These are phyloP conservation scores for Whitmania pigra DNA, from an alignment of 1,140 invertebrate genomes.

Conservation along the genomic window DNA sequence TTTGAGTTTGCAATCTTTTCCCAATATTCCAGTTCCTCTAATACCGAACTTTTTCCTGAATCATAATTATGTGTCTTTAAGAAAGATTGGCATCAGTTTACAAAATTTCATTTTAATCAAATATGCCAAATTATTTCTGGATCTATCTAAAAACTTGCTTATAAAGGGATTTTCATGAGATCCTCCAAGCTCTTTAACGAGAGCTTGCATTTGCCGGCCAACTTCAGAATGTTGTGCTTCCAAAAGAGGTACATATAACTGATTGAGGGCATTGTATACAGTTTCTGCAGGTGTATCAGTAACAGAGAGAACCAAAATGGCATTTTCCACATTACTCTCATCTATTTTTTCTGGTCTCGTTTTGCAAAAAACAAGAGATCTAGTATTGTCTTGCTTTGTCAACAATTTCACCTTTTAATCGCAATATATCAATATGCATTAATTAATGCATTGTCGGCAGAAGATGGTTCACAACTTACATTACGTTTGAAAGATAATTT, in stretches of 20 bases:
- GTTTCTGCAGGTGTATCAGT: background rate
- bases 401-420: background rate
- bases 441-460: too few relatives aligned
- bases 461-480: too few relatives aligned
- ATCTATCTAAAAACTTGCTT: background rate
- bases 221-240: background rate
- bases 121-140: background rate
- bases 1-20: too few relatives aligned
- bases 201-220: background rate
- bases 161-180: background rate
- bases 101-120: background rate
- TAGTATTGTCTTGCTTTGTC: background rate
- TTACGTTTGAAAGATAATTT: too few relatives aligned
- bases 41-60: too few relatives aligned
- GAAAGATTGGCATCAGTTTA: background rate
- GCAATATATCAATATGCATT: too few relatives aligned
- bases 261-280: background rate
- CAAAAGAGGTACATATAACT: slow-evolving; percentile 3
- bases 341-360: slow-evolving; percentile 1
- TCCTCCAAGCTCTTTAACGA: background rate
- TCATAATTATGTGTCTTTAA: background rate
- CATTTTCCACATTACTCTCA: background rate
- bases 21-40: too few relatives aligned
- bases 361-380: slow-evolving; percentile 8
- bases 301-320: background rate